phyloP scores from a whole-genome alignment of 1,140 invertebrate genomes.

The Eubasilissa regina region DNA sequence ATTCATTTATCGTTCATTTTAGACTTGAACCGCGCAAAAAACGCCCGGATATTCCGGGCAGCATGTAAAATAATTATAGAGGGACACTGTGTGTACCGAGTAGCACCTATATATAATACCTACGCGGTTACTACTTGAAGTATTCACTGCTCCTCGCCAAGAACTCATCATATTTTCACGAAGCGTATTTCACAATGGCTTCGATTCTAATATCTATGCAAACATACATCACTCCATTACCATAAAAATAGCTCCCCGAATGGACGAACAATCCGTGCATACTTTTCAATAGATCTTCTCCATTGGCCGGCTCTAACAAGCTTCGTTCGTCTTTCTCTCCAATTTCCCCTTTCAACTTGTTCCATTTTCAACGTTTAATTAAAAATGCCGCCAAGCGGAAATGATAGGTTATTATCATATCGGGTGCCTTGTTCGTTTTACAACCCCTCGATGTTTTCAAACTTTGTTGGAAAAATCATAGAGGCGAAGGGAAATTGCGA shows the following conservation, averaged over 20 bases:
- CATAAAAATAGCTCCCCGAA: constrained; percentile 1
- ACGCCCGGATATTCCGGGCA: no score
- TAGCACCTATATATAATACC: constrained; percentile 59
- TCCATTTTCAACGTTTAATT: constrained; percentile 55
- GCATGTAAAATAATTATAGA: no score
- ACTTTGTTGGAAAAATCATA: constrained; percentile 7
- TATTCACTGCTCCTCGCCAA: no score
- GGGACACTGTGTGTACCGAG: no score
- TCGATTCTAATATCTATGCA: neutral
- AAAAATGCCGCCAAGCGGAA: constrained; percentile 58
- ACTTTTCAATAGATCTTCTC: constrained; percentile 20
- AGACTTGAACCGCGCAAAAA: no score
- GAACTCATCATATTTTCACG: neutral
- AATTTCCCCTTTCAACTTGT: constrained; percentile 38
- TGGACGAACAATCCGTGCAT: constrained; percentile 27
- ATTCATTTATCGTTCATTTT: no score
- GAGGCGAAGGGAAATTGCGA: neutral
- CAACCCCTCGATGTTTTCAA: constrained; percentile 19
- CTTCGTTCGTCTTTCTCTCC: constrained; percentile 34
- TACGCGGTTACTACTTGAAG: no score
- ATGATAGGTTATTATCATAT: constrained; percentile 52
- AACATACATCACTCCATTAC: constrained; percentile 7
- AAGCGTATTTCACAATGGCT: neutral
- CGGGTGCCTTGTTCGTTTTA: constrained; percentile 39
- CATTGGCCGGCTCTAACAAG: constrained; percentile 11